Base-by-base conservation (phyloP, 2,888 invertebrate species). In the Caenorhabditis imperialis region DNA sequence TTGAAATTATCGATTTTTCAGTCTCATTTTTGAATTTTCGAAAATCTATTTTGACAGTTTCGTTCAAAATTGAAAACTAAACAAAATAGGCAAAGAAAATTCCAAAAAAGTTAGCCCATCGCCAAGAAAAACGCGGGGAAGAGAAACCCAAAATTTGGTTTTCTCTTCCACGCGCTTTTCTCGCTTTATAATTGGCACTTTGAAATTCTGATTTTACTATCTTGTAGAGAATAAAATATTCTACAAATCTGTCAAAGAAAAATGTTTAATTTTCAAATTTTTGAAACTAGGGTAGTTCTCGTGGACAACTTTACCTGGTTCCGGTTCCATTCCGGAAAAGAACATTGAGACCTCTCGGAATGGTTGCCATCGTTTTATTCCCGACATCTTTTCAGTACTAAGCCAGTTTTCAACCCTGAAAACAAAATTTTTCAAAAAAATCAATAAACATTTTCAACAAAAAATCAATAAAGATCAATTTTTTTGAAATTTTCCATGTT, bases 281-380 rank as follows among this genome's bases (percentile, higher is more conserved):
- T 22, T 18, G 20, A 10, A 5, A 45, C n/a, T n/a, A n/a, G n/a
- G n/a, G n/a, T n/a, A n/a, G n/a, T n/a, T n/a, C n/a, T n/a, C n/a
- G n/a, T 12, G 3, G 16, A 38, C 23, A 23, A n/a, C 37, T 44
- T 54, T 35, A 85, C 85, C 44, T 14, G 81, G 78, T 30, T 82
- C 33, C 7, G 83, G 80, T 44, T 65, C 63, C 16, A 69, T 60
- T 78, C 79, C 6, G 75, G 62, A 22, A 80, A 74, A 48, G 79
- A 84, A 10, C 83, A 79, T 23, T 77, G 65, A 25, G 7, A 88
- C 47, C 50, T 88, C 88, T 2, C 88, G 81, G 55, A 88, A 88
- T 3, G 82, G 63, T 57, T 88, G 88, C 25, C 69, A 80, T 33
- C 72, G 77, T 65, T 27, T 58, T 23, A 2, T 27, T 22, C 16